Evolutionary conservation across 1,140 invertebrate species (phyloP), one percentile per base, ranked within the genome.

Genomic region (Euwallacea fornicatus): DNA sequence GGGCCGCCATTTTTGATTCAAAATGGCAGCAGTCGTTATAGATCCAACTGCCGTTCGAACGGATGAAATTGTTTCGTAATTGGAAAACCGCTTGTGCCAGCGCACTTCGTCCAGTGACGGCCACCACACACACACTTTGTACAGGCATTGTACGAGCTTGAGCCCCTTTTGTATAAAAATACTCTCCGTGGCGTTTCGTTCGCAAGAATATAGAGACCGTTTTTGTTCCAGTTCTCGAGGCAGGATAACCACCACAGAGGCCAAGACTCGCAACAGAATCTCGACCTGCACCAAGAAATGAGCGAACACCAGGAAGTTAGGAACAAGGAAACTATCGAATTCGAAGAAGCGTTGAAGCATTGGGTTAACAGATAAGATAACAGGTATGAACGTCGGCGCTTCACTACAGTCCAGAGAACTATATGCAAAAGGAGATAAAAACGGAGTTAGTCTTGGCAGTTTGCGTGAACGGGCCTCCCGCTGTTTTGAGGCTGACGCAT

Each of bases 311-410:
- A 76, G 59, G 88, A 88, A 74, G 74, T 64, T 81, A 82, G 56
- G 83, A 84, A 71, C 84, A 86, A 75, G 83, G 87, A 71, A 85
- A 90, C 76, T 9, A 74, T 81, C 21, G 79, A 81, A 71, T 90
- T 88, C 87, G 87, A 89, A 69, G 89, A 91, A 76, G 86, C 86
- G 3, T 85, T 88, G 69, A 87, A 87, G 76, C 83, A 88, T 77
- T 90, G 88, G 88, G 86, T 89, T 54, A 90, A 90, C 81, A 86
- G 88, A 83, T 88, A 87, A 85, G 67, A 6, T 11, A 13, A 6
- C 13, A 50, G 9, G 46, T 50, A 13, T 33, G 4, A 33, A 33
- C 21, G 21, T 33, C 21, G 21, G 21, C 21, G 21, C 4, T 33
- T 33, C 21, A 33, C 1, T 33, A 33, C 21, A 33, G 21, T 33